phyloP scores from a whole-genome alignment of 2,113 vertebrate genomes.

The Corythaeola cristata region DNA sequence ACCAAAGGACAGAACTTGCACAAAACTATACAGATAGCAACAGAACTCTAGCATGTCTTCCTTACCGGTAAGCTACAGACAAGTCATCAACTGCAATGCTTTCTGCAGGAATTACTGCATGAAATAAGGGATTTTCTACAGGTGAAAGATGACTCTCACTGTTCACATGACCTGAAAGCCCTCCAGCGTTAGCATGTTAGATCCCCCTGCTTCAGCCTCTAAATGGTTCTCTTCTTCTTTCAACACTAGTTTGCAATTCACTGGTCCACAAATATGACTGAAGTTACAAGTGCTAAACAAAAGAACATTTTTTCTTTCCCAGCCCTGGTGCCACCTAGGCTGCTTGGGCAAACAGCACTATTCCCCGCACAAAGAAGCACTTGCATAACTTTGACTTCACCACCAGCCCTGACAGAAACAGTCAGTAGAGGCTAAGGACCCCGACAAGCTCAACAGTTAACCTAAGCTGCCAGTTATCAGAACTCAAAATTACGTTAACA shows the following conservation, averaged over 20 bases:
- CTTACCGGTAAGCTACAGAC: not conserved
- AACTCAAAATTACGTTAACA: rapidly evolving
- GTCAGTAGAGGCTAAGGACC: not conserved
- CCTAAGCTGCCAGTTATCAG: not conserved
- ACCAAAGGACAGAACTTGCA: not conserved
- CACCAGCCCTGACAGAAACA: not conserved
- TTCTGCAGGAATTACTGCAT: not conserved
- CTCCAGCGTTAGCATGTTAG: not conserved
- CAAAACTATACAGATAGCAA: not conserved
- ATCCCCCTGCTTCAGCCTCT: not conserved
- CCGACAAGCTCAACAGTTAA: not conserved
- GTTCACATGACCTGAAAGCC: rapidly evolving
- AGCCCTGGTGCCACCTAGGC: no score
- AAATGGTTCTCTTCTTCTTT: not conserved
- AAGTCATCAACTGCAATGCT: not conserved
- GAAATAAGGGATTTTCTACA: not conserved
- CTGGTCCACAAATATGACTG: no score
- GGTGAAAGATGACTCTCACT: not conserved
- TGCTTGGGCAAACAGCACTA: not conserved
- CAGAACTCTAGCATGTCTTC: not conserved
- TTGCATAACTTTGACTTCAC: not conserved
- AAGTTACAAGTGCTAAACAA: not conserved
- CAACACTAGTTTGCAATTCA: not conserved
- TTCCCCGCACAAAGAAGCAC: rapidly evolving
- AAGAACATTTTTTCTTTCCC: no score